Evolutionary conservation across 2,888 invertebrate genomes (phyloP).

Genomic region (Ametastegia equiseti): DNA sequence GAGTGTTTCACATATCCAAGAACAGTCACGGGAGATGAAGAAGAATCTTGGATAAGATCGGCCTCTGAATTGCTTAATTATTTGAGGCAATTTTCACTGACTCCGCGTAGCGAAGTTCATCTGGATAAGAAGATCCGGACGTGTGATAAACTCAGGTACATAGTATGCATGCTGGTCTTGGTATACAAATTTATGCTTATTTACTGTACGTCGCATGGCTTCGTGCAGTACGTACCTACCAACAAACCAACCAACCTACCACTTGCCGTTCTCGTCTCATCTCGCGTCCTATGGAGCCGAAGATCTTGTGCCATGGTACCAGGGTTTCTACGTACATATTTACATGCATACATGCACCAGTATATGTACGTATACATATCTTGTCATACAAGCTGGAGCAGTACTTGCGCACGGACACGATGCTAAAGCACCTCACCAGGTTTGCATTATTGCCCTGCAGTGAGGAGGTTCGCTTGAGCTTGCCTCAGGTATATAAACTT

Average conservation of each 20-base stretch:
- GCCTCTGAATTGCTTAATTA: conserved; percentile 64
- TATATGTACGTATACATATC: background rate
- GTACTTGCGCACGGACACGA: background rate
- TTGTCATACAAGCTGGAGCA: background rate
- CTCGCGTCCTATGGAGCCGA: background rate
- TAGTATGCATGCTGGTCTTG: background rate
- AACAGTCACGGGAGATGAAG: background rate
- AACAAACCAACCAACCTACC: background rate
- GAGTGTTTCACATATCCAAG: background rate
- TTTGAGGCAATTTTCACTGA: conserved; percentile 54
- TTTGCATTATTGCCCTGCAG: conserved; percentile 41
- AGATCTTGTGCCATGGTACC: background rate
- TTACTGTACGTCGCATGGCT: background rate
- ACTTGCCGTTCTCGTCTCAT: background rate
- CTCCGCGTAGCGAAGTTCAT: conserved; percentile 29
- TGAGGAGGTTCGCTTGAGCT: background rate
- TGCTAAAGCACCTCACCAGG: conserved; percentile 22
- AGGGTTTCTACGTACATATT: background rate
- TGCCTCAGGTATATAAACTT: conserved; percentile 48
- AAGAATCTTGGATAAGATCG: conserved; percentile 54
- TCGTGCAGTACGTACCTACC: background rate
- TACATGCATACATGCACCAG: background rate
- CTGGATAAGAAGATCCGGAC: conserved; percentile 39
- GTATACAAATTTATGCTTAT: background rate
- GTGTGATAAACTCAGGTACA: conserved; percentile 22